phyloP scores from a whole-genome alignment of 1,140 invertebrate genomes.

The Anoplophora glabripennis region DNA sequence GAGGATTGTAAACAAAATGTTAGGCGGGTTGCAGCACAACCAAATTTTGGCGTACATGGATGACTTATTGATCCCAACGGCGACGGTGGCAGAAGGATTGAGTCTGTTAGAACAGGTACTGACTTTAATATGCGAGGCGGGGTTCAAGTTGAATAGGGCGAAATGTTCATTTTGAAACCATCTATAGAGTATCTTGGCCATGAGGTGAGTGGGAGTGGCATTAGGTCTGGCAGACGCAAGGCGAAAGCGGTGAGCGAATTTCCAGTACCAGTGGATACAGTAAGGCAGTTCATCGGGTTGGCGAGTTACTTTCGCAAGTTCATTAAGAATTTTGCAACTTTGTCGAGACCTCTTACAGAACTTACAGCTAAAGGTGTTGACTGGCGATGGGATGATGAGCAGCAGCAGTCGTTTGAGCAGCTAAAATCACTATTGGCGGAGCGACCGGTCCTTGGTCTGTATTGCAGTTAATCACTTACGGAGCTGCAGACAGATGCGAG shows the following conservation, averaged over 20 bases:
- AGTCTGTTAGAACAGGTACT: too few species aligned
- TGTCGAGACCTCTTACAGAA: not conserved
- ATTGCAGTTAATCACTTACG: constrained; percentile 31
- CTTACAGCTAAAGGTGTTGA: not conserved
- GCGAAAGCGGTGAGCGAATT: not conserved
- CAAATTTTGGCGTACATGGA: constrained; percentile 6
- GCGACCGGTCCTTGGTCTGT: constrained; percentile 43
- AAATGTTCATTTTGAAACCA: too few species aligned
- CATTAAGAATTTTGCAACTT: not conserved
- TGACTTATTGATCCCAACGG: constrained; percentile 6
- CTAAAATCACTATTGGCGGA: not conserved
- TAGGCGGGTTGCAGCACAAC: constrained; percentile 2
- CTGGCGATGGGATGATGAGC: not conserved
- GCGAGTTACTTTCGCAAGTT: constrained; percentile 8
- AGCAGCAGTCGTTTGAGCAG: not conserved
- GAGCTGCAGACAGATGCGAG: constrained; percentile 40
- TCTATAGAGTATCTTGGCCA: not conserved
- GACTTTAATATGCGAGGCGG: too few species aligned
- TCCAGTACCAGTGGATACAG: not conserved
- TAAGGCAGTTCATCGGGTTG: not conserved
- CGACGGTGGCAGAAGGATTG: too few species aligned
- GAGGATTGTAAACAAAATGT: not conserved
- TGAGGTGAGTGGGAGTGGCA: not conserved
- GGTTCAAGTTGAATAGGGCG: too few species aligned
- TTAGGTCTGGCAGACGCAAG: not conserved